Evolutionary conservation across 2,113 vertebrate species (phyloP), one percentile per base, ranked within the genome.

Genomic region (Oxyura jamaicensis): DNA sequence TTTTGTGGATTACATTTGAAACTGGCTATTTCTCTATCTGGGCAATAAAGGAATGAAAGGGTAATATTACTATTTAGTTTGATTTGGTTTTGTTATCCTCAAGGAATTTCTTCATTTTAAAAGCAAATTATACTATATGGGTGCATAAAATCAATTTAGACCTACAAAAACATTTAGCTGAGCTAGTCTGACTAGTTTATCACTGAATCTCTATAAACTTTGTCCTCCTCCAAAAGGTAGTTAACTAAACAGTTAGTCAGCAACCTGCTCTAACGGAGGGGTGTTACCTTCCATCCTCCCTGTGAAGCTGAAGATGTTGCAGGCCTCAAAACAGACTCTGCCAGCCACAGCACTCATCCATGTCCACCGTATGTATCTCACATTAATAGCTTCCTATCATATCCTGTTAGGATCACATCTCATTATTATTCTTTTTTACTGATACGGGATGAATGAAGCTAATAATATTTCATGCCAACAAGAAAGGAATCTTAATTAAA

Each of bases 401-500:
- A 71, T 87, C 90, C 90, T 86, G 56, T 83, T 93, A 95, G 75
- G 39, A 91, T 91, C 86, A 92, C 36, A 72, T 78, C 56, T 74
- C n/a, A 68, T 80, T 93, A 75, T 89, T 78, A 83, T 91, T 68
- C 56, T 8, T 75, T 92, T 88, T 74, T 44, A 58, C 71, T 86
- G 92, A 92, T 66, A 65, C 0, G 36, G 41, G 60, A 78, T 92
- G 95, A 95, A 89, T 79, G 58, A 22, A 88, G 79, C 76, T 82
- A 79, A 81, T 48, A 95, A 75, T 63, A 89, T 92, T 93, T 90
- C 71, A 77, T 48, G 83, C 79, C 85, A 93, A 52, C 62, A 83
- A 75, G 82, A 94, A 89, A 83, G 31, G 35, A 92, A 81, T 83
- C 76, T 92, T 96, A 92, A 96, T 97, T 96, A 96, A 82, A 95